Evolutionary conservation across 2,113 vertebrate species (phyloP).

Genomic region (Alligator mississippiensis): DNA sequence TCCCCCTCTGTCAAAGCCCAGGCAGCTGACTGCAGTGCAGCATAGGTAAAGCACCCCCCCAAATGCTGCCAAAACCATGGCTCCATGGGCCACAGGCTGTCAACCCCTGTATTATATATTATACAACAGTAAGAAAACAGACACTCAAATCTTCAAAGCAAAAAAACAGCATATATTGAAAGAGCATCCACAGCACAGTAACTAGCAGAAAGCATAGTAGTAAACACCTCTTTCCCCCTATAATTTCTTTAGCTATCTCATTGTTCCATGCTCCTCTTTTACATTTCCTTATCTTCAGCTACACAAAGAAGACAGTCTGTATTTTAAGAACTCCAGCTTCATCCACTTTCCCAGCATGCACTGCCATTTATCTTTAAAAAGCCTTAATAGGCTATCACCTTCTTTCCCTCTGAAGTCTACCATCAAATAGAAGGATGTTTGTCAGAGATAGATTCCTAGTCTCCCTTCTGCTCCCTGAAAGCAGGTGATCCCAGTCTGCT

Average conservation of each 20-base stretch:
- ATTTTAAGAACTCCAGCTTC: not conserved
- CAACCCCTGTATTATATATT: too few species aligned
- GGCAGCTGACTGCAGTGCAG: not conserved
- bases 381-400: not conserved
- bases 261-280: too few species aligned
- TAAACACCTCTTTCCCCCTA: not conserved
- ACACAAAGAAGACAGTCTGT: not conserved
- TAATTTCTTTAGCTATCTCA: not conserved
- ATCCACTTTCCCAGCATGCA: not conserved
- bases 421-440: not conserved
- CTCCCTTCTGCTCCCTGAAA: not conserved
- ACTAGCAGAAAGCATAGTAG: not conserved
- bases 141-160: too few species aligned
- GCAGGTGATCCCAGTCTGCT: not conserved
- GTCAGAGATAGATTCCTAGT: not conserved
- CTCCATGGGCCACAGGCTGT: too few species aligned
- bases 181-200: not conserved
- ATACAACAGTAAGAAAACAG: too few species aligned
- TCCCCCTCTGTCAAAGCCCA: rapidly evolving
- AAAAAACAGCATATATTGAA: not conserved
- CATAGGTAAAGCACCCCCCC: not conserved
- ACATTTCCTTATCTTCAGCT: not conserved
- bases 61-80: not conserved
- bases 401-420: not conserved
- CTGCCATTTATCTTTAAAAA: not conserved